Percentiles rank a stretch among this genome's conserved stretches.
These are phyloP conservation scores for Zaprionus camerounensis DNA, from an alignment of 1,140 invertebrate species.

Conservation along the genomic window DNA sequence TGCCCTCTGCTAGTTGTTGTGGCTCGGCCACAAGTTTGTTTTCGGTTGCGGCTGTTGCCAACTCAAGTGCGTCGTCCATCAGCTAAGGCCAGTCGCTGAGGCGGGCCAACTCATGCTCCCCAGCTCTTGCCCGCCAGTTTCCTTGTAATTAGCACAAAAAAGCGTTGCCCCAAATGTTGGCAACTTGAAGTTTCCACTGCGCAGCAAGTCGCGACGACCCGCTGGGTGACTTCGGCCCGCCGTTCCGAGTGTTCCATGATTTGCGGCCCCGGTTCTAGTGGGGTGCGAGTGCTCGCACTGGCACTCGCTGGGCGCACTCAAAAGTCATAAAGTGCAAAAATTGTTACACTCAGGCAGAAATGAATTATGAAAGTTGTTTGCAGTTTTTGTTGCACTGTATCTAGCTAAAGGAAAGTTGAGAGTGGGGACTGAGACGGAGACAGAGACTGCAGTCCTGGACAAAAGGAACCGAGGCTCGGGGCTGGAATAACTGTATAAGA, in stretches of 20 bases:
- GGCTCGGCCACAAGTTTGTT: constrained; percentile 66
- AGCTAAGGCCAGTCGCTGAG: constrained; percentile 9
- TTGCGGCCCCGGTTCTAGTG: constrained; percentile 55
- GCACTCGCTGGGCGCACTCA: constrained; percentile 68
- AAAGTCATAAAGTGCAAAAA: constrained; percentile 82
- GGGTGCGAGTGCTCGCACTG: constrained; percentile 9
- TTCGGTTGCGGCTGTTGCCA: constrained; percentile 56
- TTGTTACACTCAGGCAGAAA: constrained; percentile 82
- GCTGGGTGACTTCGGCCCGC: constrained; percentile 24
- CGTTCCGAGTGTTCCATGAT: constrained; percentile 65
- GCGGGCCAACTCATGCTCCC: constrained; percentile 3
- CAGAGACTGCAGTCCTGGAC: constrained; percentile 2
- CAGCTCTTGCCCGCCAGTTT: constrained; percentile 39
- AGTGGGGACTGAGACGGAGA: neutral
- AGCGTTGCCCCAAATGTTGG: constrained; percentile 60
- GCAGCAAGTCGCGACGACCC: constrained; percentile 33
- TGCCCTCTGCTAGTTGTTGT: constrained; percentile 44
- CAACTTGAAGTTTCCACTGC: constrained; percentile 60
- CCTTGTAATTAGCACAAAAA: constrained; percentile 78
- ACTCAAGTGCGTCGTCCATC: constrained; percentile 59
- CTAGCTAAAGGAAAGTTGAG: constrained; percentile 4
- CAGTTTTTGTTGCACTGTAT: constrained; percentile 58
- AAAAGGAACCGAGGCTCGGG: neutral
- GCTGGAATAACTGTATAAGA: constrained; percentile 36
- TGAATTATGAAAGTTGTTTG: constrained; percentile 79